Evolutionary conservation across 2,888 invertebrate species (phyloP), one percentile per base, ranked within the genome.

Genomic region (Pachycephus smyrnensis): DNA sequence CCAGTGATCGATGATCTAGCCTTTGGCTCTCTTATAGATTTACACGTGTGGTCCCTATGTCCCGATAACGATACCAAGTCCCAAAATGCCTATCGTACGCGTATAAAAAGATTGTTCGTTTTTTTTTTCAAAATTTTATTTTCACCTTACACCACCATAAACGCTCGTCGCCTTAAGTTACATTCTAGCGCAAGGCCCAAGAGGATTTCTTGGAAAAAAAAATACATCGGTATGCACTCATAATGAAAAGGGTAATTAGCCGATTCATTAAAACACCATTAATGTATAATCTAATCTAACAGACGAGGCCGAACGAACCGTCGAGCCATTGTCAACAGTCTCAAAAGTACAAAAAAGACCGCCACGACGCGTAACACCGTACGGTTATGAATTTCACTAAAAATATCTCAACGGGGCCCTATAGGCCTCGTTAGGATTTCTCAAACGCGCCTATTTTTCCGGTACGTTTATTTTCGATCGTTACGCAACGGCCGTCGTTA

Each of bases 231-330:
- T 15, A 40, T 40, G 40, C 40, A 1, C 40, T 1, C 40, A 2
- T 40, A 40, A 40, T 40, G 69, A 74, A 80, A 79, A 75, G 79
- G 75, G 80, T 76, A 36, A 79, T 73, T 78, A 78, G 73, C 12
- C 40, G 35, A 68, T 68, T 11, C 77, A 79, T 81, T 81, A 81
- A 81, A 79, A 81, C 15, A 12, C 77, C 80, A 73, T 81, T 81
- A 81, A 75, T 23, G 32, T 30, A 11, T 69, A 69, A 69, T 69
- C 69, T 69, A 69, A 69, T 69, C 69, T 30, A n/a, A 32, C 30
- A 2, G 69, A 40, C 40, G 40, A 40, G 40, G 40, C 15, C 40
- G 40, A 6, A 40, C 36, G 36, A 36, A 36, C 6, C 15, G 40
- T 15, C 40, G 40, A n/a, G 15, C 4, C 1, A 6, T 15, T 15